Conservation (phyloP, 2,797 vertebrate species). For the Phrynocephalus forsythii region DNA sequence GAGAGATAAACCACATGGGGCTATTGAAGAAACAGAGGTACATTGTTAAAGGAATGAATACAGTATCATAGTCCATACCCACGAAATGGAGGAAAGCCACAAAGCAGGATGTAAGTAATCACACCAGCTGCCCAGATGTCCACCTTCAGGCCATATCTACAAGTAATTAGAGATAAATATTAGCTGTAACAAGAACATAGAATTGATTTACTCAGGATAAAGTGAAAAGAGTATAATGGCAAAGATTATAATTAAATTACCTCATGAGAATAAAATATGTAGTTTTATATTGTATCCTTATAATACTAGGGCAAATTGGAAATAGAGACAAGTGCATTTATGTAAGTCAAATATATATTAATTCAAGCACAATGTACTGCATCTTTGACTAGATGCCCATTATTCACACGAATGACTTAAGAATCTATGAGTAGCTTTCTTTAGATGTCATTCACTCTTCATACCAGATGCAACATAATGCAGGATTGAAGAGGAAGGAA, state of each 20-base stretch:
- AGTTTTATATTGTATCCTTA: not conserved
- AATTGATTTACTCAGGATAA: not conserved
- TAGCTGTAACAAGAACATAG: slow-evolving; percentile 46
- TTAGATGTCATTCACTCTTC: slow-evolving; percentile 6
- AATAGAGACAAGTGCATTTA: not conserved
- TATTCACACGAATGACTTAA: slow-evolving; percentile 31
- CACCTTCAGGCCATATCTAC: slow-evolving; percentile 95
- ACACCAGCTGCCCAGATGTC: slow-evolving; percentile 98
- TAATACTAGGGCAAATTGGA: not conserved
- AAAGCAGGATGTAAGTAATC: slow-evolving; percentile 96
- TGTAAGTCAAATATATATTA: not conserved
- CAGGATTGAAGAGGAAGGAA: not conserved
- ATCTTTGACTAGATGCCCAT: not conserved
- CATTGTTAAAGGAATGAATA: slow-evolving; percentile 48
- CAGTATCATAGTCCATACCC: slow-evolving; percentile 82
- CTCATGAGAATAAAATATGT: slow-evolving; percentile 16
- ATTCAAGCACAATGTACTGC: not conserved
- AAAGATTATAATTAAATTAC: slow-evolving; percentile 7
- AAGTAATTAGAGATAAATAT: slow-evolving; percentile 63
- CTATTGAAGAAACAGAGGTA: slow-evolving; percentile 40
- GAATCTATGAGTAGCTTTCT: not conserved
- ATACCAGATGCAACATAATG: slow-evolving; percentile 3
- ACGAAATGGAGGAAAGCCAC: slow-evolving; percentile 96
- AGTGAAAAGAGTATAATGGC: slow-evolving; percentile 35
- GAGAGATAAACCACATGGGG: slow-evolving; percentile 31